These are phyloP conservation scores for Drosophila novamexicana DNA, from an alignment of 1,140 invertebrate species.

Conservation along the genomic window DNA sequence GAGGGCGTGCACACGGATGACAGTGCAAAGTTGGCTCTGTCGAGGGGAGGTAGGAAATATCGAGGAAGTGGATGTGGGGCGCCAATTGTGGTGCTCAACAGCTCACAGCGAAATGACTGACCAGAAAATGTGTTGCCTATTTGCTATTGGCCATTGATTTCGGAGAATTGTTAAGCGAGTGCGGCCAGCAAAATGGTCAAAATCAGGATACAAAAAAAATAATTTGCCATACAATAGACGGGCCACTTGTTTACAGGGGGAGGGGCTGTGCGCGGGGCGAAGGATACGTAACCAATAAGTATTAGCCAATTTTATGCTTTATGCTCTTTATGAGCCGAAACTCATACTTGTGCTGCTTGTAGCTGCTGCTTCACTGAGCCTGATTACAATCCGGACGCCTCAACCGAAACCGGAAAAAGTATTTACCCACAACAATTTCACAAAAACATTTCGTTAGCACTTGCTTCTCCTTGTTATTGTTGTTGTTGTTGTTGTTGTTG, in stretches of 20 bases:
- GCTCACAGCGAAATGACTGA: conserved; percentile 65
- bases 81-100: conserved; percentile 69
- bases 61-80: conserved; percentile 1
- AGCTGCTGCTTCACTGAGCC: conserved; percentile 28
- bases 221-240: conserved; percentile 31
- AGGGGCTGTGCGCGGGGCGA: not conserved
- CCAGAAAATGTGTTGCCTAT: conserved; percentile 77
- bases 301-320: conserved; percentile 81
- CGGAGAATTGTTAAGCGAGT: conserved; percentile 49
- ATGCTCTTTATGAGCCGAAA: conserved; percentile 70
- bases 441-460: conserved; percentile 35
- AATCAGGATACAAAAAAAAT: conserved; percentile 8
- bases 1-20: conserved; percentile 70
- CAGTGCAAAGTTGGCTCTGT: conserved; percentile 50
- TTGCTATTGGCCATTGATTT: conserved; percentile 78
- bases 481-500: conserved; percentile 31
- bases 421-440: conserved; percentile 46
- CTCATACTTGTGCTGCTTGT: conserved; percentile 17
- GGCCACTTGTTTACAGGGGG: conserved; percentile 15
- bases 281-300: conserved; percentile 37
- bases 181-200: conserved; percentile 12
- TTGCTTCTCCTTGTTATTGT: conserved; percentile 14
- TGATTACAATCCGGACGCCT: conserved; percentile 54
- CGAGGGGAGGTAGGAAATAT: conserved; percentile 1
- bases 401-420: conserved; percentile 51